Conservation (phyloP, 2,797 vertebrate genomes). For the Acridotheres tristis region DNA sequence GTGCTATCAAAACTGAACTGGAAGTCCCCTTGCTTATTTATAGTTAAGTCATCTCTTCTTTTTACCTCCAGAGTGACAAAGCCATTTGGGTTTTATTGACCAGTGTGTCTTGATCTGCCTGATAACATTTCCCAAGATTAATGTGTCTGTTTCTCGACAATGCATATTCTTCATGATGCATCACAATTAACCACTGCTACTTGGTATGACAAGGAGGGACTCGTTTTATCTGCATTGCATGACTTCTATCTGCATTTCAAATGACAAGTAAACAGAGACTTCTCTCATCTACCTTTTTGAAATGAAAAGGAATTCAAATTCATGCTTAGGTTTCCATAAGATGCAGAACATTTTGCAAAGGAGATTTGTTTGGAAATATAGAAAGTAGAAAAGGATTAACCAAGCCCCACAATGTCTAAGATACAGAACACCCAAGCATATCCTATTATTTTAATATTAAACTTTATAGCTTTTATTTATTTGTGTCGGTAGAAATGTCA, state of each 20-base stretch:
- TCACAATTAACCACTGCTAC: slow-evolving; percentile 46
- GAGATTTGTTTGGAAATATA: background rate
- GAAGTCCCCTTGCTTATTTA: background rate
- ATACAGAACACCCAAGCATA: background rate
- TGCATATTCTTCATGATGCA: slow-evolving; percentile 21
- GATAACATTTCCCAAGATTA: slow-evolving; percentile 60
- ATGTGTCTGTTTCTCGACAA: slow-evolving; percentile 44
- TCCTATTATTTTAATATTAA: background rate
- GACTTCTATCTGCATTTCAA: slow-evolving; percentile 49
- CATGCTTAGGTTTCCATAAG: background rate
- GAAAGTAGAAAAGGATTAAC: background rate
- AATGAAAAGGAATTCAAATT: background rate
- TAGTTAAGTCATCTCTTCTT: background rate
- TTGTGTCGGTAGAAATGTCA: background rate
- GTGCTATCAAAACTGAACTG: background rate
- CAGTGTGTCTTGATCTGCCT: slow-evolving; percentile 30
- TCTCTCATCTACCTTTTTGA: slow-evolving; percentile 17
- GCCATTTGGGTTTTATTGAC: slow-evolving; percentile 58
- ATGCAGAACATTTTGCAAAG: background rate
- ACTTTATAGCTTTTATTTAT: slow-evolving; percentile 39
- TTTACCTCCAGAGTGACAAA: slow-evolving; percentile 17
- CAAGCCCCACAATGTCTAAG: background rate
- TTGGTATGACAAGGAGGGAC: slow-evolving; percentile 14
- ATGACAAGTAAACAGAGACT: slow-evolving; percentile 17
- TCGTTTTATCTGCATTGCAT: slow-evolving; percentile 30